Conservation (phyloP, 1,140 invertebrate genomes). For the Nylanderia fulva region DNA sequence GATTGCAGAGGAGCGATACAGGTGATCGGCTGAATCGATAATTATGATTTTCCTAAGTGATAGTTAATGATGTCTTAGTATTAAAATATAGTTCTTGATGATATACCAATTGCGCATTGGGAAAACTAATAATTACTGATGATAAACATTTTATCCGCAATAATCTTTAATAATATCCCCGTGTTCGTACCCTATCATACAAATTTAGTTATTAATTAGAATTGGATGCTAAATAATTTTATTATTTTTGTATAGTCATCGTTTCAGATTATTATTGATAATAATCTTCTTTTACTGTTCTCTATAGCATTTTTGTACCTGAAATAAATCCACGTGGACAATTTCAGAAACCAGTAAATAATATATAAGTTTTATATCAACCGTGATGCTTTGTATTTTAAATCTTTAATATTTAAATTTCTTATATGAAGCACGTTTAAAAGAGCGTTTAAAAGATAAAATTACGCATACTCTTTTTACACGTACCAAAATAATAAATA, state of each 20-base stretch:
- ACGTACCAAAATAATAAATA: not conserved
- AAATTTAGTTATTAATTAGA: constrained; percentile 1
- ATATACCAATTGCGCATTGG: not conserved
- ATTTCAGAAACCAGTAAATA: not conserved
- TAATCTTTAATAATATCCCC: not conserved
- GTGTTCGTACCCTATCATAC: not conserved
- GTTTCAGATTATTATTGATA: not conserved
- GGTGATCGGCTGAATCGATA: constrained; percentile 63
- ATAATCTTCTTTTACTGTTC: not conserved
- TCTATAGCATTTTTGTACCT: not conserved
- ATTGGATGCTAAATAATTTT: not conserved
- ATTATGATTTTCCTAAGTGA: constrained; percentile 65
- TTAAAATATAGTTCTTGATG: constrained; percentile 4
- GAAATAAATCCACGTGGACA: constrained; percentile 5
- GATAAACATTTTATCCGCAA: not conserved
- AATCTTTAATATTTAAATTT: constrained; percentile 5
- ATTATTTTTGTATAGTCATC: too few relatives aligned
- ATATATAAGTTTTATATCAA: not conserved
- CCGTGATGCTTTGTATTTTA: not conserved
- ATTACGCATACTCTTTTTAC: not conserved
- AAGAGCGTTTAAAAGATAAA: not conserved
- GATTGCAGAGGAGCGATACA: constrained; percentile 42
- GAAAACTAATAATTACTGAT: not conserved
- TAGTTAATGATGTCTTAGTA: constrained; percentile 63
- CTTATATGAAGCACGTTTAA: not conserved